Base-by-base conservation (phyloP, 2,888 invertebrate species). In the Melinopterus prodromus region DNA sequence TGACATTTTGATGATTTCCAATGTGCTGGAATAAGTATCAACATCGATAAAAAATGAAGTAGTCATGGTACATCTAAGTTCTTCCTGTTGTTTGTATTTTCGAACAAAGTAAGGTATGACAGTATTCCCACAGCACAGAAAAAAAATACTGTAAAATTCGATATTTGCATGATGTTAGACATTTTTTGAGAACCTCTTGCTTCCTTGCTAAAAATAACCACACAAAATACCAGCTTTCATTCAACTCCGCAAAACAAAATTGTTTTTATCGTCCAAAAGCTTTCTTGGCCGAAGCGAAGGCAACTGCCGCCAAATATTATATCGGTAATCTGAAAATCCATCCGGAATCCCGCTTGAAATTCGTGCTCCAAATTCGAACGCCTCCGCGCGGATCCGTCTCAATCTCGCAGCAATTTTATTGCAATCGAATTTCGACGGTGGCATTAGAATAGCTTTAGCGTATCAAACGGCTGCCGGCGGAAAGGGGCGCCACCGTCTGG, bases 341-440 rank as follows among this genome's bases (percentile, higher is more conserved):
- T 53, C 53, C 12, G 53, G 53, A 12, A 53, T 53, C 53, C 12
- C 53, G 53, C 9, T 53, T 53, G 53, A 53, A 53, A 53, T 53
- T 53, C 53, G 53, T 53, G 53, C 53, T 53, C 53, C 9, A 53
- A 53, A 53, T 53, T 53, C 53, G 3, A 36, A 74, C 36, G n/a
- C 74, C 74, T 16, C 74, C 74, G 35, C 35, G 37, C 36, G 36
- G 37, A 74, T 74, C 74, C 74, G 74, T 74, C 74, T 74, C 74
- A 35, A 37, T 74, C 74, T 74, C 36, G 74, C 35, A 37, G 36
- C 74, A 74, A 74, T 74, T 74, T 74, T 74, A 74, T 37, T 74
- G 74, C 74, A 74, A 74, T 74, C 74, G 74, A 74, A 37, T 74
- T 74, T 74, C 74, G 74, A 35, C 35, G 74, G 74, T 74, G 37